Percentiles rank a stretch among this genome's conserved stretches.
phyloP scores from a whole-genome alignment of 2,113 vertebrate species.

The Macaca fascicularis region DNA sequence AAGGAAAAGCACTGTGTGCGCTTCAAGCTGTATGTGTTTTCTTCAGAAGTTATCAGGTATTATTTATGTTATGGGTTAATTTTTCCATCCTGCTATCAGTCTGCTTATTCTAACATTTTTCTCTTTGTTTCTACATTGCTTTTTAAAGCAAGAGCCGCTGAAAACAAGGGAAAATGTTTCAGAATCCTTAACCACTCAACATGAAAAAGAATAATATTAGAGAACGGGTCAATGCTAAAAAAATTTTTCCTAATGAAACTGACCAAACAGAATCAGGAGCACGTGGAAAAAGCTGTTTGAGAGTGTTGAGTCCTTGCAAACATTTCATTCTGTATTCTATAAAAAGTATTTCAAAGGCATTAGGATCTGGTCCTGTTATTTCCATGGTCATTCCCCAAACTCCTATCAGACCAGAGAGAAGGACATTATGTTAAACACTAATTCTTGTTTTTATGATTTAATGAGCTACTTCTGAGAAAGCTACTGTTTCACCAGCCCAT shows the following conservation, averaged over 20 bases:
- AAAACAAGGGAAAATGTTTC: neutral
- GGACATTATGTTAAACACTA: neutral
- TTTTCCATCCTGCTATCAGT: neutral
- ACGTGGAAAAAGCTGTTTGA: neutral
- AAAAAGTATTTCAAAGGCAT: constrained; percentile 23
- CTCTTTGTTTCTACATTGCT: neutral
- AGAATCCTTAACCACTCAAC: constrained; percentile 5
- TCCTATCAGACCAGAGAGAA: neutral
- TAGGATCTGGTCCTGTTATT: constrained; percentile 17
- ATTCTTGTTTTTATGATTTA: constrained; percentile 59
- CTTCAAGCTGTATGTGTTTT: neutral
- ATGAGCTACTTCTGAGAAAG: constrained; percentile 55
- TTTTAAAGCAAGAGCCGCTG: neutral
- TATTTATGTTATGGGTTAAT: constrained; percentile 11
- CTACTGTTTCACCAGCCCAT: neutral
- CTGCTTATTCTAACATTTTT: neutral
- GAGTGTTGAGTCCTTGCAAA: neutral
- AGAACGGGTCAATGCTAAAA: neutral
- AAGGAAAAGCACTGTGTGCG: neutral
- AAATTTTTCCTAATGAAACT: neutral
- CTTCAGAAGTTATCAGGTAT: neutral
- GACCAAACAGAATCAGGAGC: neutral
- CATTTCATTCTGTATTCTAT: neutral
- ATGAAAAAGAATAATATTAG: neutral
- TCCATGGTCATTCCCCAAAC: neutral